phyloP scores from a whole-genome alignment of 2,113 vertebrate species.

The Callipepla californica region DNA sequence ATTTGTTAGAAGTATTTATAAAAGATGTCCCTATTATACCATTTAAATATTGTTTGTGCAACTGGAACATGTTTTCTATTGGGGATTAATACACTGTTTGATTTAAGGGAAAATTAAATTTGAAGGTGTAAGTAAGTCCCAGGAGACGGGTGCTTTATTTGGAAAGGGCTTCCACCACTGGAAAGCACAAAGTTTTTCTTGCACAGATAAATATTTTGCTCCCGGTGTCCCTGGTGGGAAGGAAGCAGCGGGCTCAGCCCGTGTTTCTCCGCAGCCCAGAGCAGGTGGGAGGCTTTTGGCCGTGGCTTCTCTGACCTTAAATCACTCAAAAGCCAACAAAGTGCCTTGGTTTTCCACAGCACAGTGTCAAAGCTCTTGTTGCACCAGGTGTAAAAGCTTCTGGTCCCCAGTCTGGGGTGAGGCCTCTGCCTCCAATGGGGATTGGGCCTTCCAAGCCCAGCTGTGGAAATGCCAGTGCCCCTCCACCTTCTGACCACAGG shows the following conservation, averaged over 20 bases:
- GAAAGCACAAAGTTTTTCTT: conserved; percentile 37
- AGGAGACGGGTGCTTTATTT: conserved; percentile 11
- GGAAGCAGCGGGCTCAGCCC: neutral
- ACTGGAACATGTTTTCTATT: conserved; percentile 69
- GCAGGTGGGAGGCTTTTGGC: neutral
- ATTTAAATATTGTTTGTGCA: conserved; percentile 74
- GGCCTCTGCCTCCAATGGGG: neutral
- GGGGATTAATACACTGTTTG: conserved; percentile 68
- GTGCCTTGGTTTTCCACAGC: neutral
- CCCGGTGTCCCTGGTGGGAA: neutral
- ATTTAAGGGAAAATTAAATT: conserved; percentile 72
- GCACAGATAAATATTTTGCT: conserved; percentile 8
- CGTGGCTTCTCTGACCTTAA: neutral
- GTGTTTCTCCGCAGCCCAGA: neutral
- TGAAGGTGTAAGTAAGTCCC: conserved; percentile 41
- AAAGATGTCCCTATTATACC: conserved; percentile 69
- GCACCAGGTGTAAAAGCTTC: neutral
- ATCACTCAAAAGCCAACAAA: neutral
- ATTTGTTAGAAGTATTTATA: conserved; percentile 63
- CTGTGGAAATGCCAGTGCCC: neutral
- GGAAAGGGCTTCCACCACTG: conserved; percentile 31
- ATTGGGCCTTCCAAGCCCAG: neutral
- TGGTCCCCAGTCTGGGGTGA: neutral
- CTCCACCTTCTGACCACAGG: neutral
- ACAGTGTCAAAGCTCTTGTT: neutral